phyloP scores from a whole-genome alignment of 92 coral and sea anemone genomes.

The Micromussa lordhowensis region DNA sequence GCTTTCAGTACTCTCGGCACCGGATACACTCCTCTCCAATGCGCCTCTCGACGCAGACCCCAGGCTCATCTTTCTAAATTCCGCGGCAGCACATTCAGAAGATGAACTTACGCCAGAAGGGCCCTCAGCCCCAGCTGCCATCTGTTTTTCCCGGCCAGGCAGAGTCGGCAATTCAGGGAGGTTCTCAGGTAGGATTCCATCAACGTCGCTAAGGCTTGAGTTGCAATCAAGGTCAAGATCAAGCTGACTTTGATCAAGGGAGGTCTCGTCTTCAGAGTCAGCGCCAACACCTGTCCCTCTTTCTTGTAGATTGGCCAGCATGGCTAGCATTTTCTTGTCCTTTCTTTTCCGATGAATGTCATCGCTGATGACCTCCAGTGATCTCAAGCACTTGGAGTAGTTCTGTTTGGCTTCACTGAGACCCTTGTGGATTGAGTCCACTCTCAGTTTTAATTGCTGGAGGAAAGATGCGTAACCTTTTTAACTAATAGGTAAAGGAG shows the following conservation, averaged over 20 bases:
- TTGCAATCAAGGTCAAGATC: conserved; percentile 82
- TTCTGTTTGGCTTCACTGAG: conserved; percentile 80
- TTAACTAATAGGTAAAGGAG: not conserved
- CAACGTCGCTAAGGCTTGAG: conserved; percentile 33
- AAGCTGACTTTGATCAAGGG: conserved; percentile 78
- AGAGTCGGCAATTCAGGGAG: conserved; percentile 5
- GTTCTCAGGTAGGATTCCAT: conserved; percentile 8
- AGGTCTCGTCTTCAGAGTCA: conserved; percentile 90
- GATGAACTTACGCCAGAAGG: not conserved
- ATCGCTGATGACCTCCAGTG: conserved; percentile 92
- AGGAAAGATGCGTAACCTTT: not conserved
- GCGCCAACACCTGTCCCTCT: conserved; percentile 98
- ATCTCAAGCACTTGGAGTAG: conserved; percentile 85
- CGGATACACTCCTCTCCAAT: conserved; percentile 33
- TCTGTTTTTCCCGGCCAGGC: not conserved
- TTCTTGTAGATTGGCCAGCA: conserved; percentile 83
- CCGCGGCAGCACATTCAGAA: not conserved
- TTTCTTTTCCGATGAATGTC: conserved; percentile 94
- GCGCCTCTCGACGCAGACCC: not conserved
- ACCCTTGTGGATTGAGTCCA: conserved; percentile 88
- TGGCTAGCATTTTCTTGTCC: conserved; percentile 69
- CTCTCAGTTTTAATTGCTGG: conserved; percentile 92
- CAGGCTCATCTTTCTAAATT: conserved; percentile 3
- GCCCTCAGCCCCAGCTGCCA: not conserved
- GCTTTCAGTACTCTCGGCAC: conserved; percentile 28